Evolutionary conservation across 2,113 vertebrate genomes (phyloP), one percentile per base, ranked within the genome.

Genomic region (Monarcha castaneiventris): DNA sequence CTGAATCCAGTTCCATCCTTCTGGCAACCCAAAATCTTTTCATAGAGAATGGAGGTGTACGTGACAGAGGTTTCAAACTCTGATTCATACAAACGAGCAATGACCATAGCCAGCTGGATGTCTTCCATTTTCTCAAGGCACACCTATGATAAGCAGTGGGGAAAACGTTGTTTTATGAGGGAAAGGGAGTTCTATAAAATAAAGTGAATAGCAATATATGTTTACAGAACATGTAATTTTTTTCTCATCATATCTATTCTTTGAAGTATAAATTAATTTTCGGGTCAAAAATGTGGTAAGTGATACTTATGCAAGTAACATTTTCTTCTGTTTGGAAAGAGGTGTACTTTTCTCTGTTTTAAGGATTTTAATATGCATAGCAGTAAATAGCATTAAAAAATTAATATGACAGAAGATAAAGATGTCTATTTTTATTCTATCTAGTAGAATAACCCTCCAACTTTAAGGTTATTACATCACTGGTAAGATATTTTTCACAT

Each of bases 51-150:
- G 83, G 99, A 99, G 96, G 98, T 98, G 61, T 99, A 99, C 7
- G 99, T 99, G 80, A 99, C 98, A 26, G 99, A 99, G 33, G 98
- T 99, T 97, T 99, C 99, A 97, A 98, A 99, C 97, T 99, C 99
- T 3, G 99, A 98, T 93, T 99, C 99, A 59, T 99, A 99, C 51
- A 99, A 98, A 81, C 99, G 98, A 59, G 99, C 99, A 86, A 99
- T 99, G 69, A 99, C 98, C 98, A 99, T 99, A 77, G 99, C 99
- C 94, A 99, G 85, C 96, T 99, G 99, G 92, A 99, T 98, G 94
- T 99, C 99, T 97, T 99, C 99, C 99, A 99, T 99, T 97, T 99
- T 99, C 95, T 99, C 99, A 97, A 99, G 96, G 94, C 99, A 98
- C 7, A 99, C 99, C 99, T 99, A 29, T 1, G 5, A 48, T 8